Evolutionary conservation across 2,888 invertebrate genomes (phyloP).

Genomic region (Psococerastis gibbosa): DNA sequence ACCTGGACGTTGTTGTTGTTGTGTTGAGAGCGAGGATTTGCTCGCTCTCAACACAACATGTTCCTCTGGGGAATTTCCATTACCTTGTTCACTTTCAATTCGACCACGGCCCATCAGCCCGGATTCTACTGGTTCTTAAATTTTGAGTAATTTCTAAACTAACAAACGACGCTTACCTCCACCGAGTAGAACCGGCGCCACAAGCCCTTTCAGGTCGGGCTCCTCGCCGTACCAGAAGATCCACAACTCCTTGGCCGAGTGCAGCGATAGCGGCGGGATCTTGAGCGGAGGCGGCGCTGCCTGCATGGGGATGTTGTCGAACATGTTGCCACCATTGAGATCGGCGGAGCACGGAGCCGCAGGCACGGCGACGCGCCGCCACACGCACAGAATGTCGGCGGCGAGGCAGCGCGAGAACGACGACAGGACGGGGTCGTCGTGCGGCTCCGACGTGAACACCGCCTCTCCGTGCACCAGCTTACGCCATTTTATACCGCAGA

Average conservation of each 20-base stretch:
- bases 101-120: too few relatives aligned
- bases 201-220: slow-evolving; percentile 69
- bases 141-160: too few relatives aligned
- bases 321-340: slow-evolving; percentile 17
- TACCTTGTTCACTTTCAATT: too few relatives aligned
- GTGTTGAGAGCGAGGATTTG: too few relatives aligned
- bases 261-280: slow-evolving; percentile 54
- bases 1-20: too few relatives aligned
- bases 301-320: slow-evolving; percentile 21
- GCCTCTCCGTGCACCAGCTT: slow-evolving; percentile 70
- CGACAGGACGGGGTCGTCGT: slow-evolving; percentile 77
- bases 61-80: too few relatives aligned
- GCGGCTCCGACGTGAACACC: slow-evolving; percentile 37
- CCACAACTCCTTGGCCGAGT: slow-evolving; percentile 93
- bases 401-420: slow-evolving; percentile 82
- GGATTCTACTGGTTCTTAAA: too few relatives aligned
- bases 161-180: slow-evolving; percentile 46
- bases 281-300: slow-evolving; percentile 32
- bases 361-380: slow-evolving; percentile 59
- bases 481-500: slow-evolving; percentile 99
- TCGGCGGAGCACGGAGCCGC: slow-evolving; percentile 18
- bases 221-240: slow-evolving; percentile 99
- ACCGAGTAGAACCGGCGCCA: slow-evolving; percentile 65
- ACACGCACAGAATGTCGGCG: slow-evolving; percentile 92
- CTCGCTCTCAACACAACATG: too few relatives aligned